These are phyloP conservation scores for Aplysina aerophoba DNA, from an alignment of 37 sponge, comb jelly and placozoan species.

Conservation along the genomic window DNA sequence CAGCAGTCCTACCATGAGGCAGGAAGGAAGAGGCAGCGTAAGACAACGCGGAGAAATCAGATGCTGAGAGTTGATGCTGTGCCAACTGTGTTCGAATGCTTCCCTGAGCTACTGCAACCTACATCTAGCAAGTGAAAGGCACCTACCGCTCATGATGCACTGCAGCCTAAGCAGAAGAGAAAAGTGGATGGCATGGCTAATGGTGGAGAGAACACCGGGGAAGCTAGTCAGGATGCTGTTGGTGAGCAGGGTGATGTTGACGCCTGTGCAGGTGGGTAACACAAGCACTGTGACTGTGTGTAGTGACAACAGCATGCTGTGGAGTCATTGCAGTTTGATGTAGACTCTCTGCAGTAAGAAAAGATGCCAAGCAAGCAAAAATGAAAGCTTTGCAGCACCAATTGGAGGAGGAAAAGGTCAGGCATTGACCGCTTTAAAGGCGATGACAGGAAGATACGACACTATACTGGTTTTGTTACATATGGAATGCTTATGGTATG, in stretches of 20 bases:
- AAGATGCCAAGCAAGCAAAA: neutral
- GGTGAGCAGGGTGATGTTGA: too few species aligned
- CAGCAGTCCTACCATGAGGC: neutral
- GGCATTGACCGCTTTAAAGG: neutral
- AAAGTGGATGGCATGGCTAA: too few species aligned
- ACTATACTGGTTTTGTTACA: neutral
- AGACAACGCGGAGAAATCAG: neutral
- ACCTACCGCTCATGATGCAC: too few species aligned
- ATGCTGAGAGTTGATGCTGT: neutral
- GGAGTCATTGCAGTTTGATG: neutral
- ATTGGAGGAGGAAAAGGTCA: neutral
- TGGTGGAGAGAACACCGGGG: too few species aligned
- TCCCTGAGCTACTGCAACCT: neutral
- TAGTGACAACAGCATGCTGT: neutral
- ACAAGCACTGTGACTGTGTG: neutral
- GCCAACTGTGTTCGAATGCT: conserved; percentile 2
- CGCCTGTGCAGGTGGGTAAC: too few species aligned
- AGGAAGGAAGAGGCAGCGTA: conserved; percentile 14
- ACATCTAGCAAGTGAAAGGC: neutral
- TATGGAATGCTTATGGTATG: neutral
- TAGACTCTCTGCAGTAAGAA: neutral
- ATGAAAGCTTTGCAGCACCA: neutral
- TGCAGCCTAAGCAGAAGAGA: too few species aligned
- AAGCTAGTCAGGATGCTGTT: too few species aligned
- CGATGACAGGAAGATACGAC: neutral